Base-by-base conservation (phyloP, 2,797 vertebrate genomes). In the Xiphophorus birchmanni region DNA sequence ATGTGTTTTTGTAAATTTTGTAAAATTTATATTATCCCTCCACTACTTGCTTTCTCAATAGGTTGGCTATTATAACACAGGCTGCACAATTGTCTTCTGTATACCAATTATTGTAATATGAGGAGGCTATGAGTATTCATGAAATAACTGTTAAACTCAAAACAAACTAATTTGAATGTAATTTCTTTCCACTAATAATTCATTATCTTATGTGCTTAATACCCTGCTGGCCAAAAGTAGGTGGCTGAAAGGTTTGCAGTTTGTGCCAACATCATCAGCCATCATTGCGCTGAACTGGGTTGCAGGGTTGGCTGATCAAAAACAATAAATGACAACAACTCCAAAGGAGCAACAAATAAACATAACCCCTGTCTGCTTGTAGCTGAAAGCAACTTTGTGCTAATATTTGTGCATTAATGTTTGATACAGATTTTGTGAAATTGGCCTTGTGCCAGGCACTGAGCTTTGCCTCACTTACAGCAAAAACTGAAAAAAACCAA, bases 251-350 rank as follows among this genome's bases (percentile, higher is more conserved):
- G 76, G 88, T 87, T 90, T 86, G 91, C 84, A 91, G 92, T 73
- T 42, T 29, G 83, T 84, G 92, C 94, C 95, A 95, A 94, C 89
- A 84, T 92, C 85, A 91, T 91, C 92, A 91, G 93, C 93, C 93
- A 95, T 94, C 89, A 93, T 94, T 94, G 91, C 93, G 93, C 94
- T 93, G 94, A 95, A 94, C 90, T 93, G 90, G 92, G 93, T 93
- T 93, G 94, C 94, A 95, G 91, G 92, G 94, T 94, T 92, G 90
- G 91, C 87, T 94, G 93, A 94, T 93, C 93, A 94, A 89, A 93
- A 95, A 95, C 93, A 96, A 95, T 94, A 92, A 87, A 87, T 82
- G 80, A 92, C 88, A 88, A 92, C 88, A 92, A 91, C 90, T 88
- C 91, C 82, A 85, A 90, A 88, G 92, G 87, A 92, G 87, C 81